A percentile compares a stretch with the other conserved stretches of the same genome.
These are phyloP conservation scores for Neoarius graeffei DNA, from an alignment of 2,113 vertebrate species.

Conservation along the genomic window DNA sequence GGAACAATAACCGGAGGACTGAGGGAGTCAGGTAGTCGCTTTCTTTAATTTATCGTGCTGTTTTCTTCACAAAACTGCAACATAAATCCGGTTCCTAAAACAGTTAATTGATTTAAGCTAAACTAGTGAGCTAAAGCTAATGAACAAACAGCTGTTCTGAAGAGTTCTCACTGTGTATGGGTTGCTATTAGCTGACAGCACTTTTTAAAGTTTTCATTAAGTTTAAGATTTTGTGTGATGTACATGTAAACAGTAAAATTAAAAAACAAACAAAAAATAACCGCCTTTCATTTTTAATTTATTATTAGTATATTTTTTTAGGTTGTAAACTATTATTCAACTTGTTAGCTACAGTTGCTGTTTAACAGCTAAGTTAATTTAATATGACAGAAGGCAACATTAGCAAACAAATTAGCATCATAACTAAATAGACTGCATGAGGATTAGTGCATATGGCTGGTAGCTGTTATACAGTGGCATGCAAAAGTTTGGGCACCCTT, in stretches of 20 bases:
- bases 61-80: neutral
- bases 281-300: neutral
- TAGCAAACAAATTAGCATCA: neutral
- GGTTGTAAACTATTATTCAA: neutral
- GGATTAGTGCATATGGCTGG: too few species aligned
- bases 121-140: neutral
- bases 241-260: too few species aligned
- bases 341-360: neutral
- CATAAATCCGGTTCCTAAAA: neutral
- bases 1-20: slow-evolving; percentile 16
- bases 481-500: too few species aligned
- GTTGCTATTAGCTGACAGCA: too few species aligned
- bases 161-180: neutral
- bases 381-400: neutral
- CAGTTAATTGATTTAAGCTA: neutral
- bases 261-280: too few species aligned
- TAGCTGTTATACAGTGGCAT: too few species aligned
- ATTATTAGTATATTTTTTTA: neutral
- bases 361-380: neutral
- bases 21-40: neutral
- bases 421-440: neutral
- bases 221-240: too few species aligned
- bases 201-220: neutral
- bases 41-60: neutral
- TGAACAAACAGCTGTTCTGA: neutral